These are phyloP conservation scores for Coregonus clupeaformis DNA, from an alignment of 2,113 vertebrate species.

Conservation along the genomic window DNA sequence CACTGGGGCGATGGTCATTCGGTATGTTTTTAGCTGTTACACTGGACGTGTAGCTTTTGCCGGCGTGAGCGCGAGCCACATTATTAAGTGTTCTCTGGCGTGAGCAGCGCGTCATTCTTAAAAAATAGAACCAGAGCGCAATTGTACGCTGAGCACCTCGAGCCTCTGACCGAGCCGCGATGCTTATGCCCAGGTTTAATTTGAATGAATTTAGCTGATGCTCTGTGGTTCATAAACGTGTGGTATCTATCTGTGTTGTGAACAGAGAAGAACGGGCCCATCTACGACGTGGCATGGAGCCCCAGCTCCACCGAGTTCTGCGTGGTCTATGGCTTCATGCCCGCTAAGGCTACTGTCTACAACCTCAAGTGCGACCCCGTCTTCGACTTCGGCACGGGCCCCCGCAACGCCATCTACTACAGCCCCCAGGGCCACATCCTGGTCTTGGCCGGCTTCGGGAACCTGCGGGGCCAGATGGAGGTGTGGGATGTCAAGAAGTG, in stretches of 20 bases:
- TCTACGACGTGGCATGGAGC: constrained; percentile 93
- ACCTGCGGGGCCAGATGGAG: constrained; percentile 93
- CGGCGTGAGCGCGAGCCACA: too few species aligned
- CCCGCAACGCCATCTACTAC: constrained; percentile 90
- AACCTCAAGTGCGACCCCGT: constrained; percentile 91
- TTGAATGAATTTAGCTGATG: too few species aligned
- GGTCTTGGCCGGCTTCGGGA: constrained; percentile 93
- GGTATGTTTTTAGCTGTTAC: too few species aligned
- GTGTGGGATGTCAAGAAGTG: constrained; percentile 95
- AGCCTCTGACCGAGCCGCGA: too few species aligned
- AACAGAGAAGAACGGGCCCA: constrained; percentile 90
- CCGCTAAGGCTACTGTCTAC: constrained; percentile 92
- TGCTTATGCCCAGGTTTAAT: too few species aligned
- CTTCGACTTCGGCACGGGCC: constrained; percentile 95
- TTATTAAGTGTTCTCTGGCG: too few species aligned
- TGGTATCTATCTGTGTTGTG: background rate
- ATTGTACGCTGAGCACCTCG: too few species aligned
- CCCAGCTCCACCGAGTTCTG: constrained; percentile 88
- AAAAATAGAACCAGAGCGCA: too few species aligned
- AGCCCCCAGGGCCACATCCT: constrained; percentile 93
- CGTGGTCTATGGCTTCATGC: constrained; percentile 97
- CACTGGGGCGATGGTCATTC: too few species aligned
- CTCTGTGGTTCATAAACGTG: too few species aligned
- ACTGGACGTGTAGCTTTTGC: too few species aligned
- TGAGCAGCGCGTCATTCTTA: too few species aligned